Percentiles rank a stretch among this genome's conserved stretches.
These are phyloP conservation scores for Cecidostiba fungosa DNA, from an alignment of 2,888 invertebrate genomes.

Conservation along the genomic window DNA sequence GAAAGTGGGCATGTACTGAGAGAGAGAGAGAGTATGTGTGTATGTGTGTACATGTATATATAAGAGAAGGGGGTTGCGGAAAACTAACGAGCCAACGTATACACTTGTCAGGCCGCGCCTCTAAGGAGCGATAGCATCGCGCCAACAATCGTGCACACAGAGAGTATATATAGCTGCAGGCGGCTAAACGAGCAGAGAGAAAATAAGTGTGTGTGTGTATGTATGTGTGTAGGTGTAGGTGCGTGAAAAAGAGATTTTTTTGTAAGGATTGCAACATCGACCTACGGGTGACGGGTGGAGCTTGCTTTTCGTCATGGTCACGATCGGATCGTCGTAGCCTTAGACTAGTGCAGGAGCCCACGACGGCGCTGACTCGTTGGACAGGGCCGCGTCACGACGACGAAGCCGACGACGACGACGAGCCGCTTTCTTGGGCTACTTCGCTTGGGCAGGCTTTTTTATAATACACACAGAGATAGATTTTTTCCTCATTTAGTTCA, in stretches of 20 bases:
- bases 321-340: slow-evolving; percentile 21
- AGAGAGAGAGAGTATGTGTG: background rate
- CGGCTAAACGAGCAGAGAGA: slow-evolving; percentile 70
- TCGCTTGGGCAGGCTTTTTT: slow-evolving; percentile 50
- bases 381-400: slow-evolving; percentile 49
- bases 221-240: background rate
- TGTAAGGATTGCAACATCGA: slow-evolving; percentile 67
- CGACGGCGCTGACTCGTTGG: slow-evolving; percentile 33
- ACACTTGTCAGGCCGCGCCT: slow-evolving; percentile 66
- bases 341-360: background rate
- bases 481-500: background rate
- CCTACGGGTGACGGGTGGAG: slow-evolving; percentile 66
- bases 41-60: background rate
- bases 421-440: slow-evolving; percentile 31
- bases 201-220: slow-evolving; percentile 1
- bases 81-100: slow-evolving; percentile 63
- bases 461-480: slow-evolving; percentile 6
- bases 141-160: slow-evolving; percentile 77
- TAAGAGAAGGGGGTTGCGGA: slow-evolving; percentile 22
- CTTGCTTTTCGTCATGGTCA: slow-evolving; percentile 62
- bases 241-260: slow-evolving; percentile 37
- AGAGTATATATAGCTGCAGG: slow-evolving; percentile 70
- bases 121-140: slow-evolving; percentile 72
- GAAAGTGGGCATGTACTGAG: background rate
- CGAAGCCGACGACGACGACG: slow-evolving; percentile 37